These are phyloP conservation scores for Melitaea athalia DNA, from an alignment of 2,888 invertebrate genomes.

Conservation along the genomic window DNA sequence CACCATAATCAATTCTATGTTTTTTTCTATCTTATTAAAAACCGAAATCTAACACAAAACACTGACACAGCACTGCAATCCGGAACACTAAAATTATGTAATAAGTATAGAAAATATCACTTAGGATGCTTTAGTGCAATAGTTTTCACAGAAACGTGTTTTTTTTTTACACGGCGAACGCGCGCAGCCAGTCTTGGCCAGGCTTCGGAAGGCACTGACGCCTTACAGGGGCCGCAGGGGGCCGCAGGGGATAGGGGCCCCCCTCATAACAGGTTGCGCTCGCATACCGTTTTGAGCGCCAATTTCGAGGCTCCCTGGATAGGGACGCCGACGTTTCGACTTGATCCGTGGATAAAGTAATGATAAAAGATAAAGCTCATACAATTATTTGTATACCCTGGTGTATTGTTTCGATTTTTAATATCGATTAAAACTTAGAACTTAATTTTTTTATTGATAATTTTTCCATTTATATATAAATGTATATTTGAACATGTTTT, in stretches of 20 bases:
- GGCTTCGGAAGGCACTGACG: conserved; percentile 61
- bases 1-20: conserved; percentile 66
- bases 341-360: conserved; percentile 65
- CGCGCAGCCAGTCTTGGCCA: conserved; percentile 57
- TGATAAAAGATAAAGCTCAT: conserved; percentile 58
- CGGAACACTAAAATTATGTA: conserved; percentile 44
- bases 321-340: conserved; percentile 59
- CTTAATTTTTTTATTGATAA: not conserved
- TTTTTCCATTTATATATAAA: too few species aligned
- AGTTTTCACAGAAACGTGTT: conserved; percentile 52
- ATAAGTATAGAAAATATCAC: conserved; percentile 36
- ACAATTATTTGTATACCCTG: conserved; percentile 29
- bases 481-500: not conserved
- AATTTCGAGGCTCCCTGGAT: conserved; percentile 69
- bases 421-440: conserved; percentile 16
- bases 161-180: conserved; percentile 49
- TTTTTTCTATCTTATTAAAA: conserved; percentile 46
- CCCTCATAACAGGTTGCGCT: conserved; percentile 73
- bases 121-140: conserved; percentile 34
- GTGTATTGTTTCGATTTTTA: conserved; percentile 12
- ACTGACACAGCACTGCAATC: conserved; percentile 75
- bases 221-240: conserved; percentile 42
- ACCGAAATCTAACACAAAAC: conserved; percentile 44
- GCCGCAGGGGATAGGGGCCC: conserved; percentile 36
- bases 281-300: conserved; percentile 74